Evolutionary conservation across 2,888 invertebrate genomes (phyloP), one percentile per base, ranked within the genome.

Genomic region (Hoplodrina blanda): DNA sequence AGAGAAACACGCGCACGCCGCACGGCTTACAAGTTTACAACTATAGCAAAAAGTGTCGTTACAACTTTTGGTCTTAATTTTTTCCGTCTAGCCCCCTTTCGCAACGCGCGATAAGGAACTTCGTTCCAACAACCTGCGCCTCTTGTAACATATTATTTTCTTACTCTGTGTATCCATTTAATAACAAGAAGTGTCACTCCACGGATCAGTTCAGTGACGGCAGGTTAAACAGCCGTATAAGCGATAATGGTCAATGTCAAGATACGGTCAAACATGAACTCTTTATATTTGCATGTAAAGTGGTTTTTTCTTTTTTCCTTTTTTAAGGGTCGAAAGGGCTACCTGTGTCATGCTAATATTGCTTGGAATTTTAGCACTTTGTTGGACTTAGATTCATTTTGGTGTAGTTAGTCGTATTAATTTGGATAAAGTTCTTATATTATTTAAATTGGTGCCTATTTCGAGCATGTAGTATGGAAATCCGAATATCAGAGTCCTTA

Each of bases 281-380:
- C n/a, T 19, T 57, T 15, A 64, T 68, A 79, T 76, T 76, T 79
- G 56, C 61, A 74, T 64, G 61, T 79, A 54, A 79, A 64, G 61
- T 79, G 61, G 37, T 46, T 76, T 59, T 46, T 41, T 7, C 59
- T 73, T 56, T 65, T n/a, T 72, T 20, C 46, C 30, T 20, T 46
- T 63, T 61, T 59, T 37, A 30, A 59, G 41, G 76, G 53, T 20
- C 25, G 5, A 46, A 55, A 55, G n/a, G 64, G 54, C 46, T 62
- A 49, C 55, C 30, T 63, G 71, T 19, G 6, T 7, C 3, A 20
- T 44, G 72, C 20, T 72, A 64, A 62, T 65, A 7, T 49, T 53
- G 49, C 19, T 41, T 19, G 15, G 13, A 46, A 30, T 60, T 63
- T 50, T 50, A 25, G 44, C 13, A 75, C 54, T 60, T 49, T 37